Base-by-base conservation (phyloP, 2,113 vertebrate species). In the Bos javanicus region DNA sequence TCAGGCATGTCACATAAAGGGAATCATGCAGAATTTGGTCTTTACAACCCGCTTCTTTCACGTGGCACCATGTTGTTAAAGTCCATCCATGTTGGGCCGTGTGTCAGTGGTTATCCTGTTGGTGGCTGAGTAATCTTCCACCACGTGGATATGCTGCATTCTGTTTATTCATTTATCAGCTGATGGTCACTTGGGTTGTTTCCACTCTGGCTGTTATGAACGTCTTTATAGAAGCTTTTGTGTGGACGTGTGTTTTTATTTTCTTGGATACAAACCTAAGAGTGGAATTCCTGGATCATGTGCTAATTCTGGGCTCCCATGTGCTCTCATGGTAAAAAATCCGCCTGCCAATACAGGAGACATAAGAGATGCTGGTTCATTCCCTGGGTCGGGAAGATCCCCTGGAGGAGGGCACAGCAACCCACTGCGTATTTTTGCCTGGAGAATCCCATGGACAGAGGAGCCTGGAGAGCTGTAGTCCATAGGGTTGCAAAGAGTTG, bases 51-150 rank as follows among this genome's bases (percentile, higher is more conserved):
- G 5, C 86, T 46, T 48, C 83, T 30, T 46, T 52, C 54, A 76
- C 3, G 0, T 9, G 21, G 43, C 54, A 1, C 2, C 1, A 0
- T 13, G 28, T 30, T 36, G 60, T 43, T 43, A 8, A 4, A 84
- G 17, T 13, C 50, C 71, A 56, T 26, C 30, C 7, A 1, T 10
- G 3, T 2, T 7, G 33, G 4, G 56, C 39, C 25, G 0, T 0
- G 2, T 15, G 5, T 50, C 52, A 21, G 36, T 76, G 23, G 12
- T 43, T 26, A 43, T 9, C 23, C 36, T 76, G 1, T 89, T 46
- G 3, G 2, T 5, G 50, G 46, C 62, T 84, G 78, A 48, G 11
- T 36, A 46, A 14, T 4, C 7, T 30, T 76, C 62, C 16, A 6
- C 11, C 4, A 23, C 0, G 6, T 76, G 23, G 23, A 14, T 43